Conservation (phyloP, 1,140 invertebrate genomes). For the Asobara japonica region DNA sequence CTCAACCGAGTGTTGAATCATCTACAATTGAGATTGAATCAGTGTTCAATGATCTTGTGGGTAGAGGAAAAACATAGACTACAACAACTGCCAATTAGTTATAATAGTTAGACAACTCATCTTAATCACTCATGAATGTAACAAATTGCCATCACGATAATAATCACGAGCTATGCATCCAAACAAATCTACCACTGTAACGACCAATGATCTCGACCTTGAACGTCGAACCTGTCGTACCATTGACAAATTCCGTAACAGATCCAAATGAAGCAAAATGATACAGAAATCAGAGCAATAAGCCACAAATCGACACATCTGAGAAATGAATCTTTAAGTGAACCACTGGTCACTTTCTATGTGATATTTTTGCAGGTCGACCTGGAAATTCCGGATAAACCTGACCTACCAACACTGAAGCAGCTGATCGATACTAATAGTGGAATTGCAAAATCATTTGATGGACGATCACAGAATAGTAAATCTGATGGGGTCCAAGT, state of each 20-base stretch:
- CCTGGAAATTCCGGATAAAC: constrained; percentile 39
- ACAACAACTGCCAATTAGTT: constrained; percentile 1
- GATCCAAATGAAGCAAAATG: constrained; percentile 18
- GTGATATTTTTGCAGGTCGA: constrained; percentile 62
- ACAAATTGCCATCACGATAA: constrained; percentile 16
- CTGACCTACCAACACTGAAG: constrained; percentile 52
- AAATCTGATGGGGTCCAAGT: constrained; percentile 25
- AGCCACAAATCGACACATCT: background rate
- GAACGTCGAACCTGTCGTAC: constrained; percentile 30
- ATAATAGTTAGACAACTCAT: background rate
- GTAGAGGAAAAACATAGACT: background rate
- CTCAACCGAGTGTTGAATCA: constrained; percentile 55
- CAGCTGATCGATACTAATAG: constrained; percentile 47
- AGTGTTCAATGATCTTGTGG: constrained; percentile 61
- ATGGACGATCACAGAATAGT: background rate
- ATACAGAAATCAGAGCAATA: constrained; percentile 21
- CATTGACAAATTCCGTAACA: background rate
- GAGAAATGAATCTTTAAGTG: background rate
- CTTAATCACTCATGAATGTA: background rate
- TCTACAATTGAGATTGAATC: constrained; percentile 65
- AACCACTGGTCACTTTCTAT: constrained; percentile 39
- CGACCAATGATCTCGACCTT: constrained; percentile 30
- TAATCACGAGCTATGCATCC: constrained; percentile 19
- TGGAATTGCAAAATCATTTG: background rate
- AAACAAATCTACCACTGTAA: background rate